Base-by-base conservation (phyloP, 2,888 invertebrate genomes). In the Parasteatoda lunata region DNA sequence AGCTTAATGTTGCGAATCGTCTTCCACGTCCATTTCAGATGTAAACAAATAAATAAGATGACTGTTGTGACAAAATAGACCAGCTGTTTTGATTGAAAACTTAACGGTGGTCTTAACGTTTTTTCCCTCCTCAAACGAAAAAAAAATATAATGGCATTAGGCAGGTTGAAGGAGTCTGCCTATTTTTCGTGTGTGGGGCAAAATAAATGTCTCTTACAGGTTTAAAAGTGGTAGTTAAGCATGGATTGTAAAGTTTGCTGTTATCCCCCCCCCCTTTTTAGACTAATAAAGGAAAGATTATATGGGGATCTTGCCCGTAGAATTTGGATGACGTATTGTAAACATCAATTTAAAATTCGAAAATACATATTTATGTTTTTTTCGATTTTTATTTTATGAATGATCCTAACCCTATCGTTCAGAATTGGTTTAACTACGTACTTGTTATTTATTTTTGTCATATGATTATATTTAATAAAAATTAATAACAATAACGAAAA, bases 11-110 rank as follows among this genome's bases (percentile, higher is more conserved):
- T 49, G 48, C 51, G 51, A 49, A 30, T 51, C 65, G 76, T 48
- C 30, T 75, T 11, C 52, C 1, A 11, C 9, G 52, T 54, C 5
- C 45, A 52, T 45, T 45, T 15, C 30, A 9, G 68, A 71, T 75
- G 69, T 83, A 83, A 83, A 83, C 83, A 83, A 83, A 83, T 83
- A 83, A 83, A 83, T 83, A 65, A 77, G 83, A 13, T 51, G 11
- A 15, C 9, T 71, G 71, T 65, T 77, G 6, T 83, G 83, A 83
- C 83, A 83, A 65, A 51, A 30, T 51, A 8, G 13, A 51, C 79
- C 79, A 79, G 79, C 71, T 79, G 79, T 65, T 71, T 79, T 51
- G 11, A 7, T 47, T 52, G 30, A 68, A 30, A 13, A 54, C 68
- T 30, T 77, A 77, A 77, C 77, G 77, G 77, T 77, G 76, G 76